Evolutionary conservation across 2,797 vertebrate species (phyloP), one percentile per base, ranked within the genome.

Genomic region (Tympanoctomys barrerae): DNA sequence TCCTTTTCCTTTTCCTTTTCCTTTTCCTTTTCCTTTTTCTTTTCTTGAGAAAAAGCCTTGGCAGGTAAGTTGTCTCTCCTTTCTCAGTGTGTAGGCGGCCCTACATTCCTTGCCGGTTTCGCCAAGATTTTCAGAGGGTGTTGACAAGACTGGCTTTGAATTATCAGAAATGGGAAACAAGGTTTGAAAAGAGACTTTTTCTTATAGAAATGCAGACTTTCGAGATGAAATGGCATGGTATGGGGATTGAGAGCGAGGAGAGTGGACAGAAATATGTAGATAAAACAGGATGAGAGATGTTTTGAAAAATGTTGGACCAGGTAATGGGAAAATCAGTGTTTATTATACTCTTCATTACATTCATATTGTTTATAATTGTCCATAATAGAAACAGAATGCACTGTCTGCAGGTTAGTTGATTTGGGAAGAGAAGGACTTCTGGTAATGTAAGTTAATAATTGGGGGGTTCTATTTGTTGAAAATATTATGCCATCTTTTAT

Each of bases 1-100:
- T 62, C 92, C 94, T 97, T 94, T 95, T 59, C 64, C 77, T 89
- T 97, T 96, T 80, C 89, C n/a, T n/a, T n/a, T n/a, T n/a, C n/a
- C n/a, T n/a, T n/a, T n/a, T n/a, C n/a, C n/a, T n/a, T n/a, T n/a
- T n/a, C n/a, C n/a, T n/a, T n/a, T 89, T 97, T 96, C 78, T 89
- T 97, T 96, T 80, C 89, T 61, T 96, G 71, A 91, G 94, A 96
- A 97, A 96, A 86, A 87, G 46, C 75, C 95, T 97, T 96, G 95
- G 80, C 94, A 97, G 87, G 31, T 91, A 31, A 68, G 33, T 46
- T 64, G 31, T 57, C 96, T 89, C 82, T 97, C 5, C 0, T 64
- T 71, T 96, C 94, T 86, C 88, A 95, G 68, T 95, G 95, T 79
- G 46, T 85, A 87, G 75, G 88, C 89, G 66, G 79, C 64, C 81